These are phyloP conservation scores for Alentia gelatinosa DNA, from an alignment of 2,888 invertebrate species.

Conservation along the genomic window DNA sequence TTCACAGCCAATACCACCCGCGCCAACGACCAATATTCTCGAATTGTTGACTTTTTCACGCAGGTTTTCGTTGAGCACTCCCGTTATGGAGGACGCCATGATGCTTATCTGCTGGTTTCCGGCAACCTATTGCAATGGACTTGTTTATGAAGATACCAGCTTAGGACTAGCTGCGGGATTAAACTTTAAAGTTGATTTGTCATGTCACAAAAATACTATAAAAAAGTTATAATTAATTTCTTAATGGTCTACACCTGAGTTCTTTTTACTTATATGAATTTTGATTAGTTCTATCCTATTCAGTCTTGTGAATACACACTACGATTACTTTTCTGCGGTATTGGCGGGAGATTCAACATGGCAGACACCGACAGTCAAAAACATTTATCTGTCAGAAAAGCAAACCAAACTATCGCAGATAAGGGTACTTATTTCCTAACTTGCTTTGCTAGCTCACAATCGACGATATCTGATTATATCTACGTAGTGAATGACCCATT, in stretches of 20 bases:
- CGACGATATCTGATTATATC: no score
- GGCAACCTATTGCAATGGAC: no score
- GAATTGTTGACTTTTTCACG: slow-evolving; percentile 70
- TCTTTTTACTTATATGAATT: no score
- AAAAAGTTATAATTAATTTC: no score
- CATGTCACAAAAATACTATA: neutral
- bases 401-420: slow-evolving; percentile 44
- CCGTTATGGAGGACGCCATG: slow-evolving; percentile 77
- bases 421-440: slow-evolving; percentile 51
- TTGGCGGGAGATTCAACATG: slow-evolving; percentile 54
- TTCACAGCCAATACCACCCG: slow-evolving; percentile 99
- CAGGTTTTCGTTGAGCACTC: slow-evolving; percentile 71
- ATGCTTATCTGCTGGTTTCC: slow-evolving; percentile 57
- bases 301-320: neutral
- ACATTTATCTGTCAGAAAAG: slow-evolving; percentile 29
- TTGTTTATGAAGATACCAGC: neutral
- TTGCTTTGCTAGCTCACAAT: no score
- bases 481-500: no score
- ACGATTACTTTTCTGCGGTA: slow-evolving; percentile 41
- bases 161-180: no score
- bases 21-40: slow-evolving; percentile 85
- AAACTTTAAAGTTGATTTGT: no score
- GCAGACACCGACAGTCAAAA: neutral
- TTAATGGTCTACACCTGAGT: no score
- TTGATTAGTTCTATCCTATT: no score